phyloP scores from a whole-genome alignment of 2,797 vertebrate species.

The Thamnophis elegans region DNA sequence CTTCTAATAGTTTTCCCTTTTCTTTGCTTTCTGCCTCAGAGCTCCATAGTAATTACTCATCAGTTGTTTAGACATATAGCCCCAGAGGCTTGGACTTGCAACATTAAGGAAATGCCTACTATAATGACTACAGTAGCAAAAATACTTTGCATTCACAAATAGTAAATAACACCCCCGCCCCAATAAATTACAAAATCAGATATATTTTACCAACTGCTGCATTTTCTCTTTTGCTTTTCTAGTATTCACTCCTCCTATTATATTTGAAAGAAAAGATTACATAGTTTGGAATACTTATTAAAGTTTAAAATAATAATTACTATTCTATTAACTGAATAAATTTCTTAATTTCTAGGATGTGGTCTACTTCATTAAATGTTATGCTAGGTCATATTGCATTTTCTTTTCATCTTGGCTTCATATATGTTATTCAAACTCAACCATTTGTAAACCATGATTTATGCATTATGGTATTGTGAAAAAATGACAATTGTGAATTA shows the following conservation, averaged over 20 bases:
- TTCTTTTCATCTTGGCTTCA: background rate
- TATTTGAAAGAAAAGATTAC: background rate
- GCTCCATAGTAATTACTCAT: conserved; percentile 53
- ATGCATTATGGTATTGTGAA: background rate
- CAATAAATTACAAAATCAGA: background rate
- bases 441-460: background rate
- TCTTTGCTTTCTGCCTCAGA: conserved; percentile 32
- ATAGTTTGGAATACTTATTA: background rate
- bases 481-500: background rate
- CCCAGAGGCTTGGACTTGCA: conserved; percentile 44
- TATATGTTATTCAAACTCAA: background rate
- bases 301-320: background rate
- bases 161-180: background rate
- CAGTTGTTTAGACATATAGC: conserved; percentile 49
- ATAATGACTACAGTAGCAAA: conserved; percentile 49
- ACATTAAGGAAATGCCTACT: conserved; percentile 54
- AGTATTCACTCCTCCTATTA: conserved; percentile 17
- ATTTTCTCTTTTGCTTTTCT: background rate
- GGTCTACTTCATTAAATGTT: background rate
- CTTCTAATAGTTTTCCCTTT: conserved; percentile 38
- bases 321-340: background rate
- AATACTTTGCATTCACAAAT: conserved; percentile 35
- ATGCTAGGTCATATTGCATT: background rate
- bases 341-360: background rate
- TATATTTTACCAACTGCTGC: conserved; percentile 5